Conservation (phyloP, 1,140 invertebrate genomes). For the Megathymus violae region DNA sequence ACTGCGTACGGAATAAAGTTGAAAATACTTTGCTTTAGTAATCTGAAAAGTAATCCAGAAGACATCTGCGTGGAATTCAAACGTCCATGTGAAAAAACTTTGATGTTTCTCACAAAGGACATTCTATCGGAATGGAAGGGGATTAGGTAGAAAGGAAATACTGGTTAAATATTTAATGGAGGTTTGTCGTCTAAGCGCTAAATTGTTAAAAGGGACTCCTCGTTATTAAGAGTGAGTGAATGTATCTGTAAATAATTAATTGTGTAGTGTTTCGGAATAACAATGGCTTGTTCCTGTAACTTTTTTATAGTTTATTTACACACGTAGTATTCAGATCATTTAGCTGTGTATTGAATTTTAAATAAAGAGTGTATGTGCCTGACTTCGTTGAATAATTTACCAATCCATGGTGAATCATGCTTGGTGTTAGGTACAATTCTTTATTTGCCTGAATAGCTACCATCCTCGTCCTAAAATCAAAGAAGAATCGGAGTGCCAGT, state of each 20-base stretch:
- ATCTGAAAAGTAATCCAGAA: constrained; percentile 16
- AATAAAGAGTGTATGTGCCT: too few relatives aligned
- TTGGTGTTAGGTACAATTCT: too few relatives aligned
- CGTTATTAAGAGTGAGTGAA: constrained; percentile 18
- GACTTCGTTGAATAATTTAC: too few relatives aligned
- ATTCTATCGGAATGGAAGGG: constrained; percentile 36
- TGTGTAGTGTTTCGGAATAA: constrained; percentile 15
- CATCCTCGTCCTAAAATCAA: too few relatives aligned
- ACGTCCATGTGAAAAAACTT: constrained; percentile 35
- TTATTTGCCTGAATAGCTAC: too few relatives aligned
- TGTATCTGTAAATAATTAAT: constrained; percentile 30
- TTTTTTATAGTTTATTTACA: background rate
- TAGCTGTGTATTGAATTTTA: background rate
- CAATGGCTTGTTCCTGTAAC: constrained; percentile 9
- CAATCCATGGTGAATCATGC: too few relatives aligned
- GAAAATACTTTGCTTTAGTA: background rate
- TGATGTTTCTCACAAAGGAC: constrained; percentile 37
- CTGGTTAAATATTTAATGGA: constrained; percentile 39
- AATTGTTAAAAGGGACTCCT: constrained; percentile 27
- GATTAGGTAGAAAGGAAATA: constrained; percentile 32
- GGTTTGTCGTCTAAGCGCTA: constrained; percentile 26
- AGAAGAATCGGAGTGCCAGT: too few relatives aligned
- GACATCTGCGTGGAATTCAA: constrained; percentile 23
- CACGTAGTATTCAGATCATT: background rate
- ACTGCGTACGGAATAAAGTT: background rate